These are phyloP conservation scores for Piezodorus guildinii DNA, from an alignment of 1,140 invertebrate species.

Conservation along the genomic window DNA sequence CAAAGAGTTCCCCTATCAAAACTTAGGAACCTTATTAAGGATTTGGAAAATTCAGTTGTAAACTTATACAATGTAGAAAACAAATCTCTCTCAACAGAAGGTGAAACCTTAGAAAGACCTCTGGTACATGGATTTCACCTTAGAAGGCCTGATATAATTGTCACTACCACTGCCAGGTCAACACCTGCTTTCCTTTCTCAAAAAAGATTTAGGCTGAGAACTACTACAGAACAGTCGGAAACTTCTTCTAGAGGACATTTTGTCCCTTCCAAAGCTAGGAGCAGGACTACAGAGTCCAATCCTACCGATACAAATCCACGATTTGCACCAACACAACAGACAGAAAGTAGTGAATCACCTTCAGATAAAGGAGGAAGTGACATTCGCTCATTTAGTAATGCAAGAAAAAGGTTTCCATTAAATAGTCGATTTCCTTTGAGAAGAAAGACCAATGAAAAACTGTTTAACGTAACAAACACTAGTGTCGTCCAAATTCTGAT, in stretches of 20 bases:
- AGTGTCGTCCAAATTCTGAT: background rate
- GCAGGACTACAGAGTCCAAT: constrained; percentile 1
- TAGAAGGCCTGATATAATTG: constrained; percentile 13
- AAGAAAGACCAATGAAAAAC: background rate
- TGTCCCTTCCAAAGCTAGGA: constrained; percentile 11
- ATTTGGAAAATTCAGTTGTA: constrained; percentile 20
- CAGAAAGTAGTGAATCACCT: background rate
- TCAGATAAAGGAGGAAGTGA: background rate
- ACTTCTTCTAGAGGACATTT: background rate
- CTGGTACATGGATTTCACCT: background rate
- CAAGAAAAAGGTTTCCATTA: background rate
- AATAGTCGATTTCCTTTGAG: background rate
- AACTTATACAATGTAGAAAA: background rate
- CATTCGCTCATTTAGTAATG: background rate
- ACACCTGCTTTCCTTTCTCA: constrained; percentile 15
- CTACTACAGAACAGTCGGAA: constrained; percentile 2
- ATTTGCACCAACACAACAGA: background rate
- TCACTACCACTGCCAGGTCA: constrained; percentile 14
- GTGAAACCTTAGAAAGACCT: background rate
- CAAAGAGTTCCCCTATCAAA: constrained; percentile 28
- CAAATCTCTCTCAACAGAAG: background rate
- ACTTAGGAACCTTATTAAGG: constrained; percentile 22
- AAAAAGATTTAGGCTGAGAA: constrained; percentile 18
- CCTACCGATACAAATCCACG: background rate
- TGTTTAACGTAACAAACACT: background rate